Percentiles rank a stretch among this genome's conserved stretches.
Conservation (phyloP, 2,113 vertebrate genomes). For the Phaetusa simplex region DNA sequence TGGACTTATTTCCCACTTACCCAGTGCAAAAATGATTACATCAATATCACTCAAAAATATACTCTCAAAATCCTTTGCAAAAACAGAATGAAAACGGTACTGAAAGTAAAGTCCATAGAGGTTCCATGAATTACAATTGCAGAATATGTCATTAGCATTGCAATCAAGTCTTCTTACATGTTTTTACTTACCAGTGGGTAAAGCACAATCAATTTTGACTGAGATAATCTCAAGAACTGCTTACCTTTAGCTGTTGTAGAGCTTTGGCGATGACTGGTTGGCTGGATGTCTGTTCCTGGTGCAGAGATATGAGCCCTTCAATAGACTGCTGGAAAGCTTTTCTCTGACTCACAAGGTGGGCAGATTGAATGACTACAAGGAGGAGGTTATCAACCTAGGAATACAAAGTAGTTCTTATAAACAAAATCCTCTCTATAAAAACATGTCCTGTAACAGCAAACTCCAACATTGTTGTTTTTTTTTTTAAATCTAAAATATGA, state of each 20-base stretch:
- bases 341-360: conserved; percentile 87
- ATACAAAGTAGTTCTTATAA: background rate
- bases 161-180: background rate
- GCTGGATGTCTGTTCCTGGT: conserved; percentile 94
- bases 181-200: background rate
- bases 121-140: background rate
- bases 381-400: conserved; percentile 90
- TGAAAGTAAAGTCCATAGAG: background rate
- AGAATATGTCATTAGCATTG: background rate
- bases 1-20: background rate
- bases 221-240: background rate
- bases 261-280: conserved; percentile 91
- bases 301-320: conserved; percentile 85
- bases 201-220: background rate
- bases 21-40: background rate
- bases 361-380: conserved; percentile 92
- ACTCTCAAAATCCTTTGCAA: background rate
- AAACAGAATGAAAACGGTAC: background rate
- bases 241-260: conserved; percentile 94
- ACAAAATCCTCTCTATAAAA: background rate
- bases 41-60: background rate
- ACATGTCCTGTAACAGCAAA: background rate
- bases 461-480: background rate
- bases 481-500: background rate
- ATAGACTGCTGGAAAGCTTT: conserved; percentile 93